These are phyloP conservation scores for Chelonus formosanus DNA, from an alignment of 2,888 invertebrate species.

Conservation along the genomic window DNA sequence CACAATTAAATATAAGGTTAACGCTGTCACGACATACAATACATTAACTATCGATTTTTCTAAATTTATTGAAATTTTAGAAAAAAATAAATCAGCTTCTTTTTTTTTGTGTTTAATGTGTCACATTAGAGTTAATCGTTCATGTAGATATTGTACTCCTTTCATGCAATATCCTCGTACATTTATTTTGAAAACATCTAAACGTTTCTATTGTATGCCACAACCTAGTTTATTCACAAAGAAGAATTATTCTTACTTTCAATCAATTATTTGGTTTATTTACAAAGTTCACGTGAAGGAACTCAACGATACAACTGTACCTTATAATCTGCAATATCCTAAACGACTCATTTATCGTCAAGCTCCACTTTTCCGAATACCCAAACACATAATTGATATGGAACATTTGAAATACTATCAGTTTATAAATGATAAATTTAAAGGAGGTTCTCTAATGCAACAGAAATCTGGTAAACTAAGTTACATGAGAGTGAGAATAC, in stretches of 20 bases:
- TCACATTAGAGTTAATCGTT: neutral
- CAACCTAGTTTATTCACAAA: conserved; percentile 2
- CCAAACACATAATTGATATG: conserved; percentile 6
- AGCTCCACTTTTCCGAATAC: conserved; percentile 1
- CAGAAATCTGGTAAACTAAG: conserved; percentile 4
- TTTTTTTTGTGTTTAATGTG: conserved; percentile 2
- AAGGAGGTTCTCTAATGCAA: conserved; percentile 8
- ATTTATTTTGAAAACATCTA: conserved; percentile 3
- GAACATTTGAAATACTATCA: conserved; percentile 12
- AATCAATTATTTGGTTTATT: conserved; percentile 8
- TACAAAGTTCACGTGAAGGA: neutral
- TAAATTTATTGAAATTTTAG: neutral
- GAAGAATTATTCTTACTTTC: conserved; percentile 8
- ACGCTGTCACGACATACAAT: neutral
- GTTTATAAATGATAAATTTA: conserved; percentile 7
- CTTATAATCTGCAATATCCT: conserved; percentile 1
- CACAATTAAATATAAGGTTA: conserved; percentile 2
- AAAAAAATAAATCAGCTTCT: neutral
- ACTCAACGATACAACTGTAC: neutral
- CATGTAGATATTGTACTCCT: neutral
- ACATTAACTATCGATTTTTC: neutral
- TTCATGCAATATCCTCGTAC: conserved; percentile 3
- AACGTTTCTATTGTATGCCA: conserved; percentile 6
- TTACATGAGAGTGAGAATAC: neutral
- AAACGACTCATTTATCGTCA: conserved; percentile 1